Evolutionary conservation across 2,888 invertebrate species (phyloP), one percentile per base, ranked within the genome.

Genomic region (Protonemura montana): DNA sequence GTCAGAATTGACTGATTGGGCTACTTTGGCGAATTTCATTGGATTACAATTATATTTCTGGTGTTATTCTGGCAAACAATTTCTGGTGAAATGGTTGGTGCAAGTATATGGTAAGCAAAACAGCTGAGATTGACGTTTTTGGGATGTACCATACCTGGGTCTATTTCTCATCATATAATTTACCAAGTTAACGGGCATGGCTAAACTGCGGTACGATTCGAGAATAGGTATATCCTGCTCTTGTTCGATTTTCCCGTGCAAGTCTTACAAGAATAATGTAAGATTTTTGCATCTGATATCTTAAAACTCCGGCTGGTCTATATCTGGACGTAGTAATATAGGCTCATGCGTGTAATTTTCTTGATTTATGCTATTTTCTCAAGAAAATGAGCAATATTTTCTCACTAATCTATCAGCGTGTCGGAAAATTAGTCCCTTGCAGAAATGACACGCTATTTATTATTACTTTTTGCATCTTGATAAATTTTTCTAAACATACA

Each of bases 391-490:
- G 21, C 59, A 21, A 59, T 21, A 59, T 59, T 59, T 59, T 59
- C 59, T 59, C 6, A 59, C 59, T 59, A 59, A 59, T 59, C 59
- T 59, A 59, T 59, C 59, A 59, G 59, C 59, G 59, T 59, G 59
- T 13, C 21, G 16, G 59, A 59, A 59, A 59, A 59, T 59, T 59
- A 59, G 59, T 59, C 59, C 16, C 59, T 21, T 59, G 21, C 59
- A 59, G 16, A 59, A 59, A 59, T 59, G 59, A 59, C 59, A 59
- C 59, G 59, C 59, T 21, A 59, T 59, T 59, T 59, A 59, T 59
- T 59, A 21, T 21, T 59, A 59, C 59, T 59, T 59, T 59, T 59
- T 59, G 59, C 59, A 59, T 59, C 59, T 59, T 21, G 59, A 59
- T 59, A 59, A n/a, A 59, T 59, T 59, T 59, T 59, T 59, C 59